Conservation (phyloP, 2,113 vertebrate species). For the Rhinoptilus africanus region DNA sequence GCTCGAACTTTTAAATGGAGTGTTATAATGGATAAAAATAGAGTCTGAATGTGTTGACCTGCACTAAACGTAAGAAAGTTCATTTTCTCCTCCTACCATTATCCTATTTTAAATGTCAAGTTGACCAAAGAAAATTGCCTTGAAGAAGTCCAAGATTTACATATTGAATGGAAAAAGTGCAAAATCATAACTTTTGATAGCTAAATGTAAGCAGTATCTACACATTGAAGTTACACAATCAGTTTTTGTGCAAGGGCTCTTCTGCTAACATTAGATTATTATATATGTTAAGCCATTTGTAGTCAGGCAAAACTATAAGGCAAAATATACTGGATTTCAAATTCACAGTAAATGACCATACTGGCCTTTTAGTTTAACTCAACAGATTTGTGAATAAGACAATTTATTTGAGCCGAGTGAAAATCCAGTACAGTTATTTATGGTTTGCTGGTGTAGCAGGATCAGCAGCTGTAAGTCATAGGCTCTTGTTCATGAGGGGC, state of each 20-base stretch:
- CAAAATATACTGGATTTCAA: not conserved
- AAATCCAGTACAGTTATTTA: not conserved
- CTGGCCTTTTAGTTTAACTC: not conserved
- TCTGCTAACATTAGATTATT: accelerated
- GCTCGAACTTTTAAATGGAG: not conserved
- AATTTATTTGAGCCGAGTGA: not conserved
- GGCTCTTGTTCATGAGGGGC: not conserved
- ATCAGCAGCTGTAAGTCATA: not conserved
- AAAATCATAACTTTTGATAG: not conserved
- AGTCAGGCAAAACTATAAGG: not conserved
- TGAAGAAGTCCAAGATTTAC: not conserved
- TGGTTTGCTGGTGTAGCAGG: not conserved
- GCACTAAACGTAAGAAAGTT: not conserved
- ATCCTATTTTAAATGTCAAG: not conserved
- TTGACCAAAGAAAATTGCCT: not conserved
- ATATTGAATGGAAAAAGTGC: not conserved
- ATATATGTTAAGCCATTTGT: not conserved
- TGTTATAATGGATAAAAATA: not conserved
- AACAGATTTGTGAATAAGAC: not conserved
- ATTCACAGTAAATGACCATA: not conserved
- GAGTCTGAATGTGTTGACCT: not conserved
- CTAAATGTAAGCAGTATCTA: not conserved
- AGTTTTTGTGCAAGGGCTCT: not conserved
- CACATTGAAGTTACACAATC: not conserved
- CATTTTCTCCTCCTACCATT: not conserved